phyloP scores from a whole-genome alignment of 2,797 vertebrate species.

The Selene dorsalis region DNA sequence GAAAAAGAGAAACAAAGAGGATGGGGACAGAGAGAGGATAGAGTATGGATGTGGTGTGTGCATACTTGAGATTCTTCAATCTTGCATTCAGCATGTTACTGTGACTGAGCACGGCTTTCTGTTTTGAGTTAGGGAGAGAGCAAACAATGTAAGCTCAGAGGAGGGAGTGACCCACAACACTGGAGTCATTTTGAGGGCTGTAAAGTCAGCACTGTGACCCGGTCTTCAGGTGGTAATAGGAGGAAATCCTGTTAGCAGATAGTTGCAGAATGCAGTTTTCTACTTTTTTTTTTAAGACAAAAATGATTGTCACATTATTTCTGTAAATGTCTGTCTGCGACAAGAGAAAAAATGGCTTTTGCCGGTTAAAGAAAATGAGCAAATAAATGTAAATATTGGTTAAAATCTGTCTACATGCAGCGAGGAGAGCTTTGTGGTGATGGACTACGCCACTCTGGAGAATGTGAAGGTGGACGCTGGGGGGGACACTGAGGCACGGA shows the following conservation, averaged over 20 bases:
- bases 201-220: slow-evolving; percentile 22
- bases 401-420: slow-evolving; percentile 72
- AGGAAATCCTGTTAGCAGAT: slow-evolving; percentile 26
- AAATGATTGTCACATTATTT: not conserved
- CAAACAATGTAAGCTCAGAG: slow-evolving; percentile 73
- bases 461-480: slow-evolving; percentile 86
- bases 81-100: slow-evolving; percentile 67
- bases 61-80: slow-evolving; percentile 79
- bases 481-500: slow-evolving; percentile 73
- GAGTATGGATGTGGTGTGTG: slow-evolving; percentile 52
- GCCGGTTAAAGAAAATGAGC: not conserved
- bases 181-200: slow-evolving; percentile 49
- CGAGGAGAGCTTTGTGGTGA: slow-evolving; percentile 93
- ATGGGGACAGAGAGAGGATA: slow-evolving; percentile 46
- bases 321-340: not conserved
- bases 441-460: slow-evolving; percentile 91
- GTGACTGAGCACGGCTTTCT: slow-evolving; percentile 60
- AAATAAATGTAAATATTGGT: not conserved
- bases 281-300: not conserved
- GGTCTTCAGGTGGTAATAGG: slow-evolving; percentile 19
- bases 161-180: slow-evolving; percentile 52
- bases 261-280: slow-evolving; percentile 20
- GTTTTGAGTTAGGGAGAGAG: slow-evolving; percentile 74
- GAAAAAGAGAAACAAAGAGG: slow-evolving; percentile 34
- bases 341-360: not conserved